Evolutionary conservation across 2,888 invertebrate species (phyloP).

Genomic region (Cyclophora albipunctata): DNA sequence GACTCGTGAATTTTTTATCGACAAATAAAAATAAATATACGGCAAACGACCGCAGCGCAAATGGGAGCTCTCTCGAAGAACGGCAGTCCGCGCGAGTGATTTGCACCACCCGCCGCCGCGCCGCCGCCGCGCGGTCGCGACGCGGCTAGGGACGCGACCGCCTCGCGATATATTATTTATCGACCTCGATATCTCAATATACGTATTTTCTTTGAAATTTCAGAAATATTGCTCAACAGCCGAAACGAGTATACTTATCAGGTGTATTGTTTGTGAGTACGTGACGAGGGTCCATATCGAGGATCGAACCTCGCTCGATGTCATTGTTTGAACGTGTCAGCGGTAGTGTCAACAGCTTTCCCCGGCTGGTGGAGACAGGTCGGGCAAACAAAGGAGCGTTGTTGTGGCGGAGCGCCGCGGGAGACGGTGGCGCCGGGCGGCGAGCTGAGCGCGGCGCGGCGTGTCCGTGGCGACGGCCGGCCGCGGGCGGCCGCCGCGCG

Average conservation of each 20-base stretch:
- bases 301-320: background rate
- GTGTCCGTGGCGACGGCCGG: constrained; percentile 61
- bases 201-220: background rate
- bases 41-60: constrained; percentile 44
- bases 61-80: constrained; percentile 53
- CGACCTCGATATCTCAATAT: constrained; percentile 34
- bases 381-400: constrained; percentile 70
- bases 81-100: constrained; percentile 74
- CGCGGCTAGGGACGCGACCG: constrained; percentile 43
- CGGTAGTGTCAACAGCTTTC: constrained; percentile 27
- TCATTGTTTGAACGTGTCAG: constrained; percentile 25
- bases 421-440: constrained; percentile 35
- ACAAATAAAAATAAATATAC: constrained; percentile 45
- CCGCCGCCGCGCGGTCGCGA: constrained; percentile 60
- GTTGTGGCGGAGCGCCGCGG: constrained; percentile 40
- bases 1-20: constrained; percentile 41
- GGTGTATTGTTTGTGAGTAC: background rate
- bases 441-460: constrained; percentile 39
- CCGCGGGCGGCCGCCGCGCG: constrained; percentile 48
- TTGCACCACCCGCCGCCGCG: constrained; percentile 65
- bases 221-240: too few relatives aligned
- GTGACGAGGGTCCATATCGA: background rate
- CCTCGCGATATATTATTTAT: constrained; percentile 11
- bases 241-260: too few relatives aligned
- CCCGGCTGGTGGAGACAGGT: constrained; percentile 25